Conservation (phyloP, 2,797 vertebrate genomes). For the Scyliorhinus canicula region DNA sequence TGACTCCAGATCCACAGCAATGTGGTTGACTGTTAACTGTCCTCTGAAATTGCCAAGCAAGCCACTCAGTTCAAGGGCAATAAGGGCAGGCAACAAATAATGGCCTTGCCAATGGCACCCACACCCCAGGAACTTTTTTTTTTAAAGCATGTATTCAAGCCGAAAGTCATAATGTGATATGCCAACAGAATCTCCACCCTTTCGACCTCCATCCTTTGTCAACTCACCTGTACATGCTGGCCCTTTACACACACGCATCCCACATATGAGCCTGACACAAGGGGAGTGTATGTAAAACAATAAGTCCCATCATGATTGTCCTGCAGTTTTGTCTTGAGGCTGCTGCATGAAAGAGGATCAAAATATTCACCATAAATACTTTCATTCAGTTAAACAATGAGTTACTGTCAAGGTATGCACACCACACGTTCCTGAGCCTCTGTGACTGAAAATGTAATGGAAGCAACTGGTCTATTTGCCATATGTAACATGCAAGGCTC, state of each 20-base stretch:
- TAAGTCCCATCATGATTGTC: slow-evolving; percentile 80
- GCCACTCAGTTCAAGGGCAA: too few relatives aligned
- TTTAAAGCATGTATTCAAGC: not conserved
- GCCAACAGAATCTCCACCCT: not conserved
- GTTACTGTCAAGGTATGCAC: not conserved
- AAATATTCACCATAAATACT: not conserved
- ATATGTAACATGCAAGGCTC: not conserved
- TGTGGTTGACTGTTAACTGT: too few relatives aligned
- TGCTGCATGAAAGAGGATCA: slow-evolving; percentile 50
- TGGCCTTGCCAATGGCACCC: too few relatives aligned
- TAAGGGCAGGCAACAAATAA: too few relatives aligned
- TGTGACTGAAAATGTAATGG: not conserved
- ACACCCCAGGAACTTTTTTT: not conserved
- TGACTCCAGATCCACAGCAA: too few relatives aligned
- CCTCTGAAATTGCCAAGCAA: too few relatives aligned
- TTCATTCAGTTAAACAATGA: not conserved
- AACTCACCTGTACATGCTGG: slow-evolving; percentile 75
- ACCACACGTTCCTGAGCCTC: not conserved
- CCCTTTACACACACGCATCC: slow-evolving; percentile 73
- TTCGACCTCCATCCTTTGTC: not conserved
- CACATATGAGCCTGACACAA: slow-evolving; percentile 64
- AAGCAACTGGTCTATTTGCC: not conserved
- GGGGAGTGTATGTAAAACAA: slow-evolving; percentile 66
- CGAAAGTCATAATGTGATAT: too few relatives aligned
- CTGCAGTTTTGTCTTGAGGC: slow-evolving; percentile 57